Evolutionary conservation across 2,888 invertebrate species (phyloP), one percentile per base, ranked within the genome.

Genomic region (Strigamia transsilvanica): DNA sequence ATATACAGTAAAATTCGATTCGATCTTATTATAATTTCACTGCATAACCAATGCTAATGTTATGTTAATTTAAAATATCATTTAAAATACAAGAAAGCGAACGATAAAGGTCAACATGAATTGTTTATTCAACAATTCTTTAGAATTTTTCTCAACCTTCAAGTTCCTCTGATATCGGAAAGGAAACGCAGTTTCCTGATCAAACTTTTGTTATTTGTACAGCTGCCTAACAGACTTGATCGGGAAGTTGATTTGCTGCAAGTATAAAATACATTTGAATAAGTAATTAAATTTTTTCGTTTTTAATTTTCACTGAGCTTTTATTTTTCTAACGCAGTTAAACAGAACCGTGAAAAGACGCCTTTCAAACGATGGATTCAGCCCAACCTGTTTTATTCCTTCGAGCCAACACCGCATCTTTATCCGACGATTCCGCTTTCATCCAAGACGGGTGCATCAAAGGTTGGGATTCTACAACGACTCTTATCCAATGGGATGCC

Each of bases 381-480:
- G 12, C 77, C 5, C 21, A 77, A 27, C 23, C 77, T 7, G 77
- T 6, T 15, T 32, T 77, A 77, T 23, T 15, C 23, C 77, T 77
- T 15, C 23, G 23, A 32, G 77, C 77, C 1, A 21, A 18, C n/a
- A 77, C 77, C 9, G 77, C 77, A 27, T 23, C 32, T 15, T 32
- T 77, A 23, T 77, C 77, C 3, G 77, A 77, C 18, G 77, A 77
- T 21, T 27, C 23, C 9, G 77, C 23, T 21, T 32, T 21, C 77
- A 77, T 77, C 23, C 77, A 77, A 27, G 32, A 77, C 32, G 77
- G 77, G 15, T 27, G 23, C 23, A 12, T 77, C 15, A 15, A 18
- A 18, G 77, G 77, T 15, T 77, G 77, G 77, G 77, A 32, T 77
- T 27, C 23, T 18, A 77, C 77, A 15, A 77, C 77, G 18, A 77